phyloP scores from a whole-genome alignment of 2,797 vertebrate species.

The Manis javanica region DNA sequence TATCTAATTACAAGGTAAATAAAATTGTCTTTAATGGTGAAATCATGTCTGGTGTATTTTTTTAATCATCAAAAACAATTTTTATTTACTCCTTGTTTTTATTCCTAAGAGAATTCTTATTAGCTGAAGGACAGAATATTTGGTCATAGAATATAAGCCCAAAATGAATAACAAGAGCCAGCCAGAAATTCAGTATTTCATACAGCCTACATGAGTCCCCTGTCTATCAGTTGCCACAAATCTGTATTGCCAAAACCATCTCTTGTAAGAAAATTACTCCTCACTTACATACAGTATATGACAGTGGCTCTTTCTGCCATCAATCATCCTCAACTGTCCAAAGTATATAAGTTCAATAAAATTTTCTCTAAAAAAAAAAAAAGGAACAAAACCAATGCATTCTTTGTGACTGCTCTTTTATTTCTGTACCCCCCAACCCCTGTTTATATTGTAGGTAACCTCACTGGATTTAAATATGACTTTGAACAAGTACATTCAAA shows the following conservation, averaged over 20 bases:
- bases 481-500: neutral
- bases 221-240: neutral
- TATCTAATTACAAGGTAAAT: neutral
- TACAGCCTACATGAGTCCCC: neutral
- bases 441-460: neutral
- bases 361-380: neutral
- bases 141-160: neutral
- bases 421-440: neutral
- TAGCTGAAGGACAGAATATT: neutral
- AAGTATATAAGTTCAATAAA: neutral
- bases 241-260: neutral
- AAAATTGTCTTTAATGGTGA: too few relatives aligned
- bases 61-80: too few relatives aligned
- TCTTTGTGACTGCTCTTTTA: neutral
- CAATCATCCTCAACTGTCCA: neutral
- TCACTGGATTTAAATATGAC: constrained; percentile 9
- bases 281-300: neutral
- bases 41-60: too few relatives aligned
- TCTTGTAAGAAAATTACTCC: neutral
- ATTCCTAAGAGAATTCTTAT: neutral
- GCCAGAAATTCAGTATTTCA: neutral
- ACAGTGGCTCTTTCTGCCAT: neutral
- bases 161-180: neutral
- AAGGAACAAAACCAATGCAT: neutral
- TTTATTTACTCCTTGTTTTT: neutral